Evolutionary conservation across 1,140 invertebrate genomes (phyloP).

Genomic region (Muscidifurax raptorellus): DNA sequence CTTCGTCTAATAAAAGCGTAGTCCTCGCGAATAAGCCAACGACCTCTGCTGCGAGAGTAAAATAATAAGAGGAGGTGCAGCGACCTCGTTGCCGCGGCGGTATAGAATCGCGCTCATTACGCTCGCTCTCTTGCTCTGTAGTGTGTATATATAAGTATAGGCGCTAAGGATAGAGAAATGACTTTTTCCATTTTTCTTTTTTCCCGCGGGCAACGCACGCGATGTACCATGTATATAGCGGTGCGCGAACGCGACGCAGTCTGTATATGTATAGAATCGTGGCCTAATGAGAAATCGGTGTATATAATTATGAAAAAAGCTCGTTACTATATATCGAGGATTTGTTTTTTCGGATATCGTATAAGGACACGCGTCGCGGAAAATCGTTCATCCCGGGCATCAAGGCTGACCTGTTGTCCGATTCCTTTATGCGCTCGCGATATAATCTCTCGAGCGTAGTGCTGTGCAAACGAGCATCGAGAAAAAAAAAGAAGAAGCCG

Average conservation of each 20-base stretch:
- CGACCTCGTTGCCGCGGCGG: conserved; percentile 60
- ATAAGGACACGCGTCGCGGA: not conserved
- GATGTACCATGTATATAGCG: not conserved
- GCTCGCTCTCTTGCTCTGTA: conserved; percentile 37
- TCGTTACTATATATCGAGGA: no score
- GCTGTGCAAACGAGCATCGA: not conserved
- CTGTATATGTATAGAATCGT: no score
- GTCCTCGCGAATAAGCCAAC: not conserved
- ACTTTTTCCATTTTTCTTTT: conserved; percentile 67
- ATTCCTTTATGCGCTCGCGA: not conserved
- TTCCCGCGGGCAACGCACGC: conserved; percentile 8
- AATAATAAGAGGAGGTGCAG: conserved; percentile 54
- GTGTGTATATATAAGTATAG: conserved; percentile 7
- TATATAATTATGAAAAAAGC: no score
- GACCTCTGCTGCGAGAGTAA: not conserved
- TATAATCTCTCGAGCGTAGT: not conserved
- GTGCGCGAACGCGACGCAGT: not conserved
- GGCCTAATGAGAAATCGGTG: no score
- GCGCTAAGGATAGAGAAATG: conserved; percentile 62
- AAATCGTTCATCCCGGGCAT: not conserved
- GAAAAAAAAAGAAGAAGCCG: conserved; percentile 26
- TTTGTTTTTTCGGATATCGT: not conserved
- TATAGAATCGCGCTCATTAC: conserved; percentile 54
- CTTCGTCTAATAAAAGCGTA: not conserved
- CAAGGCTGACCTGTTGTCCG: not conserved